phyloP scores from a whole-genome alignment of 2,113 vertebrate genomes.

The Saguinus midas region DNA sequence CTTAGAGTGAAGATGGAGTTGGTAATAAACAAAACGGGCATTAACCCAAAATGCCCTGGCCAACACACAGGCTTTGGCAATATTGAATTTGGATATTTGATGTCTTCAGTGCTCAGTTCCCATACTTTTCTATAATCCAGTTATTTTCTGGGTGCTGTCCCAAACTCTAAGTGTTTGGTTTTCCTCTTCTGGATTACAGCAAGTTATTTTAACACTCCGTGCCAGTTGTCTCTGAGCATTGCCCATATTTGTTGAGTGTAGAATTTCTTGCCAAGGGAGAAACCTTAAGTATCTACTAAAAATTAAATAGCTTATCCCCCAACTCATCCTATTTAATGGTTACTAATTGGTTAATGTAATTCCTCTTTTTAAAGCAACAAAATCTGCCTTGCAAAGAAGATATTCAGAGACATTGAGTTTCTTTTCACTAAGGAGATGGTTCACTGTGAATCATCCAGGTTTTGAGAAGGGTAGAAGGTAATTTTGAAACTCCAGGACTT shows the following conservation, averaged over 20 bases:
- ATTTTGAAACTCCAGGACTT: neutral
- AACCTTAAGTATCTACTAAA: constrained; percentile 3
- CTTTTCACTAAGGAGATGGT: neutral
- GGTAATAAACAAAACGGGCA: neutral
- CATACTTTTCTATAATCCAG: neutral
- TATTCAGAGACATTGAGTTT: neutral
- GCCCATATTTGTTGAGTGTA: neutral
- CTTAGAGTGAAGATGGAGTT: neutral
- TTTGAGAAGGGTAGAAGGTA: neutral
- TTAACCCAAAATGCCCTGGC: neutral
- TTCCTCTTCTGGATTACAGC: neutral
- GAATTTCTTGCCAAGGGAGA: neutral
- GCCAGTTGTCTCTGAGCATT: neutral
- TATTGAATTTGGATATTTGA: neutral
- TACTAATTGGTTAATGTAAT: constrained; percentile 25
- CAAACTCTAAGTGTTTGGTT: neutral
- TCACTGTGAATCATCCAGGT: neutral
- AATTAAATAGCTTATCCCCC: neutral
- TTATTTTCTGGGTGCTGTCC: neutral
- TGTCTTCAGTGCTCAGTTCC: neutral
- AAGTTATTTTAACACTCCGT: neutral
- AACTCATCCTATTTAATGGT: neutral
- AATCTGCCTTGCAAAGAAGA: neutral
- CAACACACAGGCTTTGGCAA: neutral
- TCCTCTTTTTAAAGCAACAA: neutral